Evolutionary conservation across 2,797 vertebrate species (phyloP).

Genomic region (Sylvia borin): DNA sequence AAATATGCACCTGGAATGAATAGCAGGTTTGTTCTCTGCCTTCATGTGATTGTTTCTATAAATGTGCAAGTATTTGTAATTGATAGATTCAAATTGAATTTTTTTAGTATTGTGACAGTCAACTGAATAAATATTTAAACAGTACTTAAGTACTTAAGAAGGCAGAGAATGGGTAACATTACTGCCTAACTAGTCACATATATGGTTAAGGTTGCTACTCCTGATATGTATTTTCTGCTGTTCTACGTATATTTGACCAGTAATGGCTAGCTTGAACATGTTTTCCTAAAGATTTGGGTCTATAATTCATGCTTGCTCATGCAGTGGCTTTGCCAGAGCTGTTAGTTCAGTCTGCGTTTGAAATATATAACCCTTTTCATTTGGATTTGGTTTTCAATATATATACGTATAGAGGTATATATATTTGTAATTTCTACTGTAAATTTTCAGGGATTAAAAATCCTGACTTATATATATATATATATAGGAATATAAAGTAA

Average conservation of each 20-base stretch:
- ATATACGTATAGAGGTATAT: background rate
- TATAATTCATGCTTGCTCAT: background rate
- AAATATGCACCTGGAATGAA: background rate
- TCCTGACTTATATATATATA: background rate
- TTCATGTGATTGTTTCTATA: background rate
- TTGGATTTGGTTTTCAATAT: background rate
- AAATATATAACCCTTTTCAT: background rate
- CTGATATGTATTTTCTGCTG: background rate
- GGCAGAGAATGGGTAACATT: background rate
- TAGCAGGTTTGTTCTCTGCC: background rate
- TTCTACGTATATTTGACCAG: background rate
- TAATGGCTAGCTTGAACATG: accelerated
- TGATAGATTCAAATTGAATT: background rate
- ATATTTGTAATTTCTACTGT: background rate
- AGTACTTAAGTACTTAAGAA: background rate
- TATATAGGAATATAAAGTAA: background rate
- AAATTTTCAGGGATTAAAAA: background rate
- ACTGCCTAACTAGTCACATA: background rate
- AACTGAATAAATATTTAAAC: background rate
- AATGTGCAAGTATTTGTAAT: background rate
- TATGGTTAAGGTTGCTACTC: background rate
- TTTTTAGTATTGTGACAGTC: background rate
- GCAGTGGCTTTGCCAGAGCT: background rate
- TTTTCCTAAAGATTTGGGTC: background rate
- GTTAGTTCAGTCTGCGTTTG: background rate